These are phyloP conservation scores for Desmophyllum pertusum DNA, from an alignment of 92 coral and sea anemone species.

Conservation along the genomic window DNA sequence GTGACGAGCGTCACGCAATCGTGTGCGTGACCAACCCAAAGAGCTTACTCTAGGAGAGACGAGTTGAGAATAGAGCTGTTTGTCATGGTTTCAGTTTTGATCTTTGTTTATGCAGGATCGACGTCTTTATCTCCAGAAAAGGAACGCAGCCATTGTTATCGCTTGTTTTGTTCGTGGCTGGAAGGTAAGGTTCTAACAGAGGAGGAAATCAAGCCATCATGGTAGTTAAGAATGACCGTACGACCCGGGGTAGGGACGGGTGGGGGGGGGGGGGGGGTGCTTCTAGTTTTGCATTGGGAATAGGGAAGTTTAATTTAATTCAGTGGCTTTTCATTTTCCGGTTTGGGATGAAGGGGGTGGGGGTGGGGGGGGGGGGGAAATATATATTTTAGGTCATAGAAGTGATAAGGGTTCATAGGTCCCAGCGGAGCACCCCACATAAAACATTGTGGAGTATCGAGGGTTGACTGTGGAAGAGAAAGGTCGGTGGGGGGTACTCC, in stretches of 20 bases:
- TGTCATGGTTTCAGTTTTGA: too few relatives aligned
- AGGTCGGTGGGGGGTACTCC: too few relatives aligned
- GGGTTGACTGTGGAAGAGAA: background rate
- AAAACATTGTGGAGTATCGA: background rate
- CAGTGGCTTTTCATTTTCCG: background rate
- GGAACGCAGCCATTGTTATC: slow-evolving; percentile 84
- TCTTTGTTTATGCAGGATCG: slow-evolving; percentile 64
- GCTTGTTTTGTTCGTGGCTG: slow-evolving; percentile 91
- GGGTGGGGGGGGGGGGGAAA: background rate
- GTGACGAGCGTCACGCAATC: too few relatives aligned
- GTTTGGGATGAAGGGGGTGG: background rate
- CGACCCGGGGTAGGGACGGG: too few relatives aligned
- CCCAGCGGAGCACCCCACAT: background rate
- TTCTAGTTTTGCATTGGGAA: too few relatives aligned
- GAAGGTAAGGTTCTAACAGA: slow-evolving; percentile 65
- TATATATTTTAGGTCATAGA: background rate
- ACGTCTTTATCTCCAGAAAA: slow-evolving; percentile 70
- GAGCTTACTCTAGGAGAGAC: too few relatives aligned
- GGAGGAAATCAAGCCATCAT: background rate
- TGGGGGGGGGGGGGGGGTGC: too few relatives aligned
- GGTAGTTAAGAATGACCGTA: background rate
- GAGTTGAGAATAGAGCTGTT: too few relatives aligned
- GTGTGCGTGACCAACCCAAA: too few relatives aligned
- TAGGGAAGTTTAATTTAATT: too few relatives aligned
- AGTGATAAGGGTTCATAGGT: background rate